A percentile compares a stretch with the other conserved stretches of the same genome.
phyloP scores from a whole-genome alignment of 2,888 invertebrate genomes.

The Ophion ellenae region DNA sequence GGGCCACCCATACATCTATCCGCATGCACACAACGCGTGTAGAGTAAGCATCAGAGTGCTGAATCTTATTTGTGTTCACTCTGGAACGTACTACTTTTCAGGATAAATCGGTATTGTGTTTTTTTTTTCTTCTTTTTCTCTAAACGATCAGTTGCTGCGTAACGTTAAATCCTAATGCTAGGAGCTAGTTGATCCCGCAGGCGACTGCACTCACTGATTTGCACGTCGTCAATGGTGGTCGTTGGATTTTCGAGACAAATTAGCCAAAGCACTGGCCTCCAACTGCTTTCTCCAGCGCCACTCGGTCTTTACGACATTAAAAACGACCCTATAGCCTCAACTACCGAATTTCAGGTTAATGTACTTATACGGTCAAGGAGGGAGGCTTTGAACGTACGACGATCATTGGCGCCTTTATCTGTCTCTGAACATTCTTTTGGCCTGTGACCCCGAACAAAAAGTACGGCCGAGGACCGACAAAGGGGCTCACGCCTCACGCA shows the following conservation, averaged over 20 bases:
- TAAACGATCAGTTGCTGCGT: no score
- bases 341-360: not conserved
- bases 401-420: constrained; percentile 45
- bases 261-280: not conserved
- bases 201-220: not conserved
- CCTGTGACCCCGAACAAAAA: constrained; percentile 1
- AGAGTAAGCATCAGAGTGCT: no score
- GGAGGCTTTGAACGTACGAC: not conserved
- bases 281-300: not conserved
- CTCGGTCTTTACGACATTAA: not conserved
- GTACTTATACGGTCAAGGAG: not conserved
- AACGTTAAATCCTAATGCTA: no score
- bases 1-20: no score
- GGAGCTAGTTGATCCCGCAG: no score
- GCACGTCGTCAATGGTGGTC: not conserved
- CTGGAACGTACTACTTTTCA: no score
- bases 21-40: no score
- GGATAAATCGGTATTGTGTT: no score
- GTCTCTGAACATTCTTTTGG: constrained; percentile 8
- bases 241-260: not conserved
- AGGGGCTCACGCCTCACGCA: constrained; percentile 48
- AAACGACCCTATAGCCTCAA: not conserved
- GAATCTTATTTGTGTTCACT: no score
- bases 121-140: no score
- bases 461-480: constrained; percentile 7